Evolutionary conservation across 2,888 invertebrate species (phyloP), one percentile per base, ranked within the genome.

Genomic region (Macropis europaea): DNA sequence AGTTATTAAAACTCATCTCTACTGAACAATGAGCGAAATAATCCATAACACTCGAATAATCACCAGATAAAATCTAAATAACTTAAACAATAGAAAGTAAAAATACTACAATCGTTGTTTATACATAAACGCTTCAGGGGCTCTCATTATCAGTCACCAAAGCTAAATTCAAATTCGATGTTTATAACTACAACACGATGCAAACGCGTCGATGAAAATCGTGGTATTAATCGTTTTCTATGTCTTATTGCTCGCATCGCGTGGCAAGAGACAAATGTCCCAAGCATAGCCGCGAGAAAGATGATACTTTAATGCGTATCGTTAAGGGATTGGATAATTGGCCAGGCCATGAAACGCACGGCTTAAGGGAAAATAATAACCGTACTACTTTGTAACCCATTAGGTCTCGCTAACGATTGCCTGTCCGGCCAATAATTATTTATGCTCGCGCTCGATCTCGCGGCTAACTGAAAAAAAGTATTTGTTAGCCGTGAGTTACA

Each of bases 361-460:
- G 56, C 63, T 56, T 32, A 34, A 26, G 54, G 52, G 62, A 61
- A 61, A 63, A 64, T 67, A 68, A 75, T 64, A 67, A 73, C 40
- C 54, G 43, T 2, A 6, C 63, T 53, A 52, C 54, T 81, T 77
- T 68, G 70, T 61, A 62, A 19, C 50, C 64, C 62, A 73, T 79
- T 71, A 79, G 67, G 64, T 71, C 50, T 60, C 40, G 63, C 66
- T 76, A 79, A 76, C 67, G 77, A 76, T 66, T 36, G 68, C 60
- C 66, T 43, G 72, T 68, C 75, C 36, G 36, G 53, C n/a, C 43
- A 54, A 64, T 73, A 78, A 81, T 80, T 80, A 81, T 81, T 81
- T 78, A 73, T 66, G 53, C 34, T 32, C 30, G n/a, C 26, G 42
- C 22, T 34, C 15, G 68, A 56, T 66, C 71, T 71, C 69, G 56